Base-by-base conservation (phyloP, 2,888 invertebrate species). In the Diadegma fenestrale region DNA sequence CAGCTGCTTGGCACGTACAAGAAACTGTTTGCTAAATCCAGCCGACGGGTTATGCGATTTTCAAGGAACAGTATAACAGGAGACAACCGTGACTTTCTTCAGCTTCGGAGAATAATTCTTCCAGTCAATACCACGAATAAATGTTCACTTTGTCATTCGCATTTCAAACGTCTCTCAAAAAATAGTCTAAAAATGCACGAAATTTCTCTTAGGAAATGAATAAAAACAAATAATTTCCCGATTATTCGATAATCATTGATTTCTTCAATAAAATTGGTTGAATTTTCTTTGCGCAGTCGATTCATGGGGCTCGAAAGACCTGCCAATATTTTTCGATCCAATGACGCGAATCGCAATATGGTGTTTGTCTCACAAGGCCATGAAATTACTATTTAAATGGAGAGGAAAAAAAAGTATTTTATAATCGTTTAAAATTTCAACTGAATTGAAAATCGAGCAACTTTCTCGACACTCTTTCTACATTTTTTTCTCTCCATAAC, bases 1-100 rank as follows among this genome's bases (percentile, higher is more conserved):
- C 88, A 88, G 86, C 87, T 88, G 88, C 86, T 33, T 63, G 19
- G 72, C 51, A 69, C 51, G 51, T 22, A 64, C 37, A 51, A 48
- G 19, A 48, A 64, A 63, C 48, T 45, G 64, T 45, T 51, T 19
- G 48, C 71, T 58, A 45, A 45, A 75, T 48, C 61, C 54, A 73
- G 48, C 58, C 73, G 58, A 61, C 19, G 58, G 77, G 83, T 73
- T 86, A 80, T 73, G 73, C 78, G 68, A 43, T 81, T 69, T 78
- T 64, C 73, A 71, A 79, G 79, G 75, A 82, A 79, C 66, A 58
- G 48, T 33, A 51, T 63, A 68, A 58, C 64, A 58, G 48, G 22
- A 63, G 33, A 58, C 14, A 33, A 41, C 10, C 71, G 72, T 43
- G 58, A 33, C 81, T 78, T 81, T 63, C 68, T 75, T 68, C 51